Percentiles rank a stretch among this genome's conserved stretches.
phyloP scores from a whole-genome alignment of 2,888 invertebrate species.

The Drosophila pegasa region DNA sequence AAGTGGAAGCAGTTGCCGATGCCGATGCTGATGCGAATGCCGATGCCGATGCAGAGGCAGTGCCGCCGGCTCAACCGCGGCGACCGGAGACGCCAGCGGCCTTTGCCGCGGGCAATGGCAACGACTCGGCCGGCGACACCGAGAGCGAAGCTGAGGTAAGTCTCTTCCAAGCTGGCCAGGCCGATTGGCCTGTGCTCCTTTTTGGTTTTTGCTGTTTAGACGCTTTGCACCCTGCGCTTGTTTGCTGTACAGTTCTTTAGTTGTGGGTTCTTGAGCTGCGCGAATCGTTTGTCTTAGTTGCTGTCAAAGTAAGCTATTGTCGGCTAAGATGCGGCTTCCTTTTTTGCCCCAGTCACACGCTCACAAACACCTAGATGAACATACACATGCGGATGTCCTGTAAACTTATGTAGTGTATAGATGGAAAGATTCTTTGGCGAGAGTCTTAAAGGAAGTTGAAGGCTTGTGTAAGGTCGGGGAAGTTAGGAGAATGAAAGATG shows the following conservation, averaged over 20 bases:
- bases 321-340: slow-evolving; percentile 79
- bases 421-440: background rate
- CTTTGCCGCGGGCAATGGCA: slow-evolving; percentile 27
- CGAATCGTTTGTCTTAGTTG: slow-evolving; percentile 10
- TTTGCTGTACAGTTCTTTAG: slow-evolving; percentile 56
- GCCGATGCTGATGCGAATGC: slow-evolving; percentile 11
- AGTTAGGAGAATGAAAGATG: no score
- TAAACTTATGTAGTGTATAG: no score
- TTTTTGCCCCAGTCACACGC: slow-evolving; percentile 16
- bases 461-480: no score
- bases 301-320: slow-evolving; percentile 84
- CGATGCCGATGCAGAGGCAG: slow-evolving; percentile 16
- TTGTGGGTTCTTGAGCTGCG: slow-evolving; percentile 11
- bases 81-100: slow-evolving; percentile 65
- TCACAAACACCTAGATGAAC: slow-evolving; percentile 9
- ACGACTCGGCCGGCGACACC: slow-evolving; percentile 35
- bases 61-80: slow-evolving; percentile 30
- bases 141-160: slow-evolving; percentile 65
- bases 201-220: slow-evolving; percentile 37
- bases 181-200: background rate
- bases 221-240: slow-evolving; percentile 63
- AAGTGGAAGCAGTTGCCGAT: slow-evolving; percentile 31
- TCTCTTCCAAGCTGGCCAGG: slow-evolving; percentile 4
- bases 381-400: background rate
- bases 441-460: background rate